These are phyloP conservation scores for Clarias batrachus DNA, from an alignment of 2,113 vertebrate genomes.

Conservation along the genomic window DNA sequence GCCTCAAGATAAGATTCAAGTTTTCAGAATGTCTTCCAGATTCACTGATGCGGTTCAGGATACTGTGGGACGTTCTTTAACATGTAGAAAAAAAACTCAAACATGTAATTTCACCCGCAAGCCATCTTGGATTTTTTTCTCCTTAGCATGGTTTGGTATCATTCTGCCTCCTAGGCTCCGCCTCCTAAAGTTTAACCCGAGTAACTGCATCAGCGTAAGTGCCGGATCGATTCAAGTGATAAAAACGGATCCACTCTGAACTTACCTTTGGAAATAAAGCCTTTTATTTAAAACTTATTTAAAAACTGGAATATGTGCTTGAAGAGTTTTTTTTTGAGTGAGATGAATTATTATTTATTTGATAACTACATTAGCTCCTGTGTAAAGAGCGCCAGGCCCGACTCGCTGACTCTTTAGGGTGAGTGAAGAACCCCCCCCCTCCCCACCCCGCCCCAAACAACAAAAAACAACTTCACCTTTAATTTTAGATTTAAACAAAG, in stretches of 20 bases:
- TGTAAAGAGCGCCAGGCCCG: neutral
- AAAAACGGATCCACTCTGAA: neutral
- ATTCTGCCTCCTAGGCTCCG: neutral
- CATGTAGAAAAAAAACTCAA: neutral
- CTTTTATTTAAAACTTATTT: neutral
- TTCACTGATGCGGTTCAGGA: neutral
- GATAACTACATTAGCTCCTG: neutral
- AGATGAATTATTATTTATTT: neutral
- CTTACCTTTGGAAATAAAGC: neutral
- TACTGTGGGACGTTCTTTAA: neutral
- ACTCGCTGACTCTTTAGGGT: neutral
- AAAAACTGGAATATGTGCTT: neutral
- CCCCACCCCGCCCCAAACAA: no score
- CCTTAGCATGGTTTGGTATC: neutral
- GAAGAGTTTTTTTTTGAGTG: neutral
- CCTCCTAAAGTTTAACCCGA: neutral
- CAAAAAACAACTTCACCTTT: neutral
- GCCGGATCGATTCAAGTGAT: neutral
- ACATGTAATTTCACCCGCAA: neutral
- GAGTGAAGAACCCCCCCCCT: neutral
- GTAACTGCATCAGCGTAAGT: neutral
- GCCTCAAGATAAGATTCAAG: neutral
- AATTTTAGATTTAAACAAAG: slow-evolving; percentile 14
- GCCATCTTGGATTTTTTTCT: neutral
- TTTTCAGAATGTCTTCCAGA: neutral